phyloP scores from a whole-genome alignment of 2,797 vertebrate genomes.

The Acipenser ruthenus region DNA sequence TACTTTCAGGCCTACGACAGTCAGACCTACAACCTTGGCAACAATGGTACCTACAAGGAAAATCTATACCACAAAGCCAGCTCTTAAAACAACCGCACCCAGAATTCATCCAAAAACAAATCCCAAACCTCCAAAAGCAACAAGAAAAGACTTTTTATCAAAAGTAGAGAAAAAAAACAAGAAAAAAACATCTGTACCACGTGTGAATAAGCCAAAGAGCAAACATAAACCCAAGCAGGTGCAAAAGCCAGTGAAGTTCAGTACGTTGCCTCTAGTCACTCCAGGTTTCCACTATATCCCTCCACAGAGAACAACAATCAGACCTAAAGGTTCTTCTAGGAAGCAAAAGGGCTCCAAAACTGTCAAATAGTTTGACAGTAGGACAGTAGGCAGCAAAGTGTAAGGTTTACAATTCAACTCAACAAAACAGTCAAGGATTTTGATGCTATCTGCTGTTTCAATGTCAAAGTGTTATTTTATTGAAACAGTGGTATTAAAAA shows the following conservation, averaged over 20 bases:
- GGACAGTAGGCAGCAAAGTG: too few species aligned
- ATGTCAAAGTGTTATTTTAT: too few species aligned
- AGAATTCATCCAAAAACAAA: background rate
- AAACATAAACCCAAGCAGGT: background rate
- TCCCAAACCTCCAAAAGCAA: background rate
- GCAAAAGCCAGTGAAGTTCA: background rate
- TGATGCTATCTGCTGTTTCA: too few species aligned
- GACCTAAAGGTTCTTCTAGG: background rate
- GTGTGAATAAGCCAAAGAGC: background rate
- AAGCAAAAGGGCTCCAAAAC: background rate
- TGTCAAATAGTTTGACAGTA: too few species aligned
- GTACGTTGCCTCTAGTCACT: background rate
- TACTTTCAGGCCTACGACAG: slow-evolving; percentile 5
- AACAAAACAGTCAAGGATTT: too few species aligned
- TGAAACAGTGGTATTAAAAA: too few species aligned
- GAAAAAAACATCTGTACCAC: background rate
- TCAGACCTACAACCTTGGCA: slow-evolving; percentile 14
- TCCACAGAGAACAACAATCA: background rate
- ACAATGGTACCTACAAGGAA: background rate
- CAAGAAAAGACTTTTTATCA: background rate
- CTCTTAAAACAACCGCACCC: background rate
- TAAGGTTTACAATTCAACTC: too few species aligned
- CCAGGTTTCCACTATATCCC: too few species aligned
- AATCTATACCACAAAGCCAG: background rate
- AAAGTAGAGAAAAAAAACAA: background rate